These are phyloP conservation scores for Montipora cactus DNA, from an alignment of 64 coral and sea anemone genomes.

Conservation along the genomic window DNA sequence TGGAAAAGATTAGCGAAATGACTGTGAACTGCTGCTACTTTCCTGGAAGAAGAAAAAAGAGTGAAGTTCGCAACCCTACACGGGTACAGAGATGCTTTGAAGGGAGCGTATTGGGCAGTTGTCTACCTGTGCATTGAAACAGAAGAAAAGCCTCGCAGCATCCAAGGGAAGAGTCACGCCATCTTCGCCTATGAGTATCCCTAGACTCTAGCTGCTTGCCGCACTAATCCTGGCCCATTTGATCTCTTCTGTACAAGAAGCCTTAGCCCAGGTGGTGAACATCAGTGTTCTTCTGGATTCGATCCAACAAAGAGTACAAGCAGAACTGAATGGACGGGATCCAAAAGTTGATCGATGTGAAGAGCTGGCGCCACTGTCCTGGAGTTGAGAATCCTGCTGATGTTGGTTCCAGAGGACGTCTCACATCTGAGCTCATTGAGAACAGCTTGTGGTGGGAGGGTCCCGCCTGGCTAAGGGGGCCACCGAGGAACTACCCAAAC, in stretches of 20 bases:
- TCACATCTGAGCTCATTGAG: background rate
- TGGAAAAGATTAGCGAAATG: background rate
- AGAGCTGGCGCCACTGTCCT: constrained; percentile 49
- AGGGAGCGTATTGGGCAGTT: constrained; percentile 59
- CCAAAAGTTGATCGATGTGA: constrained; percentile 25
- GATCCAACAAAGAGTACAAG: constrained; percentile 34
- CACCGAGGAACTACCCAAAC: too few relatives aligned
- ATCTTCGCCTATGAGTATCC: constrained; percentile 33
- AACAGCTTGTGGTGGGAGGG: too few relatives aligned
- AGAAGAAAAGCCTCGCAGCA: constrained; percentile 47
- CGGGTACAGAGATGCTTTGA: constrained; percentile 68
- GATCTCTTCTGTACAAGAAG: background rate
- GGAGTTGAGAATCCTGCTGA: constrained; percentile 57
- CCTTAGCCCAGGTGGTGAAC: background rate
- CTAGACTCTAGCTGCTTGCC: constrained; percentile 12
- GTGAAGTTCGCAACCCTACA: constrained; percentile 35
- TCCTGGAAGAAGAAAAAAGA: background rate
- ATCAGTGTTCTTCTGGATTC: constrained; percentile 55
- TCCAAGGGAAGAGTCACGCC: constrained; percentile 51
- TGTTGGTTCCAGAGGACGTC: constrained; percentile 20
- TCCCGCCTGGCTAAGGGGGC: too few relatives aligned
- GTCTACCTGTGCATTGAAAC: constrained; percentile 65
- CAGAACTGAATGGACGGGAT: constrained; percentile 55
- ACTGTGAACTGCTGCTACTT: constrained; percentile 14
- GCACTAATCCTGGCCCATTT: too few relatives aligned